These are phyloP conservation scores for Drosophila testacea DNA, from an alignment of 2,888 invertebrate species.

Conservation along the genomic window DNA sequence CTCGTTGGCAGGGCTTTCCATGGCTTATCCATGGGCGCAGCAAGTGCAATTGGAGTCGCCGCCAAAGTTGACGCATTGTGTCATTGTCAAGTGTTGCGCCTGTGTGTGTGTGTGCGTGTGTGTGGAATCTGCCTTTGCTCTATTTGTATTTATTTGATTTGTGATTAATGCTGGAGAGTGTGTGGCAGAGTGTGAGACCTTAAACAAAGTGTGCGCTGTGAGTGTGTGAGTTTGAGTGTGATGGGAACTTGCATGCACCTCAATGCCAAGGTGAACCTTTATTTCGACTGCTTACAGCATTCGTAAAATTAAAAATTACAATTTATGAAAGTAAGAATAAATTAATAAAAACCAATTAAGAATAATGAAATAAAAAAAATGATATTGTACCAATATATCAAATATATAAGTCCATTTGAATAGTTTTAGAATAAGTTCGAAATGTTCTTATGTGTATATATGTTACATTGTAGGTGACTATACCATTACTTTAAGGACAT, in stretches of 20 bases:
- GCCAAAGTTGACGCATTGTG: constrained; percentile 79
- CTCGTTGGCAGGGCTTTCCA: constrained; percentile 10
- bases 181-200: constrained; percentile 56
- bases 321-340: not conserved
- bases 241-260: not conserved
- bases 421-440: not conserved
- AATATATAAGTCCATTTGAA: no score
- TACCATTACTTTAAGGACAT: no score
- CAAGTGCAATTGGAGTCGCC: constrained; percentile 70
- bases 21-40: constrained; percentile 57
- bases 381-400: no score
- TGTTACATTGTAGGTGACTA: no score
- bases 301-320: not conserved
- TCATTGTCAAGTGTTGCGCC: constrained; percentile 75
- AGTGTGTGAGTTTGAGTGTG: not conserved
- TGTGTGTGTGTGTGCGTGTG: constrained; percentile 3
- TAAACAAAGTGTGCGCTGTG: not conserved
- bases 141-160: constrained; percentile 73
- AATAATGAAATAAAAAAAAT: no score
- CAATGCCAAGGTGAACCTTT: not conserved
- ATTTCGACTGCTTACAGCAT: not conserved
- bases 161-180: constrained; percentile 70
- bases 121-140: constrained; percentile 55
- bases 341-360: not conserved
- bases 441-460: not conserved